Percentiles rank a stretch among this genome's conserved stretches.
These are phyloP conservation scores for Polydesmus complanatus DNA, from an alignment of 2,888 invertebrate species.

Conservation along the genomic window DNA sequence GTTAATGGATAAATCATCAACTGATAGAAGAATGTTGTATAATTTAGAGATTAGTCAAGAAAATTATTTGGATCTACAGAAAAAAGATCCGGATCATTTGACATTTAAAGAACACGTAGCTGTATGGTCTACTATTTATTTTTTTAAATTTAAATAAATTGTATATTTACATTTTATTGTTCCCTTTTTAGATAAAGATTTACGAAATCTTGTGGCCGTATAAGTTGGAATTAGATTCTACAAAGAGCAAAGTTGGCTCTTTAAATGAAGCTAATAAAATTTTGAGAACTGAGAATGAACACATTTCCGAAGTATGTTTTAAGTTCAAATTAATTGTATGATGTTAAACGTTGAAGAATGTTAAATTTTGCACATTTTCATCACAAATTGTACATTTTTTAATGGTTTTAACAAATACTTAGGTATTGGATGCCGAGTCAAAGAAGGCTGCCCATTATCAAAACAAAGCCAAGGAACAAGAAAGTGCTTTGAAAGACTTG, in stretches of 20 bases:
- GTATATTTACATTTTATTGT: neutral
- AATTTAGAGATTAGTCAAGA: constrained; percentile 29
- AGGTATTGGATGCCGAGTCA: constrained; percentile 11
- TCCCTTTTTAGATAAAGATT: constrained; percentile 14
- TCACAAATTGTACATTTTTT: too few species aligned
- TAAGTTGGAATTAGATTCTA: constrained; percentile 7
- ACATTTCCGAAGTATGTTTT: constrained; percentile 1
- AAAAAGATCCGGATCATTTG: constrained; percentile 26
- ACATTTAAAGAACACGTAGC: constrained; percentile 31
- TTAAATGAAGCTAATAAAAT: constrained; percentile 4
- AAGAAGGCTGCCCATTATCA: neutral
- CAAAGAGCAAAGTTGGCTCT: constrained; percentile 3
- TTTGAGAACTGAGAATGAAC: constrained; percentile 1
- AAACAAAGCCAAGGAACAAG: neutral
- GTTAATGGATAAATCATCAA: constrained; percentile 29
- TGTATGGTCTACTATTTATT: constrained; percentile 22
- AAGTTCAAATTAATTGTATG: neutral
- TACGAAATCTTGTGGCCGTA: constrained; percentile 16
- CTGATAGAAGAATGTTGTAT: constrained; percentile 27
- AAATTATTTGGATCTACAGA: constrained; percentile 27
- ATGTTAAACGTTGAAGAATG: neutral
- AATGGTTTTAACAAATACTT: neutral
- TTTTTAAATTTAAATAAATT: neutral
- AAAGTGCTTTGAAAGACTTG: constrained; percentile 6
- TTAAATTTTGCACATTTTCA: too few species aligned